Evolutionary conservation across 1,140 invertebrate species (phyloP).

Genomic region (Plectrocnemia conspersa): DNA sequence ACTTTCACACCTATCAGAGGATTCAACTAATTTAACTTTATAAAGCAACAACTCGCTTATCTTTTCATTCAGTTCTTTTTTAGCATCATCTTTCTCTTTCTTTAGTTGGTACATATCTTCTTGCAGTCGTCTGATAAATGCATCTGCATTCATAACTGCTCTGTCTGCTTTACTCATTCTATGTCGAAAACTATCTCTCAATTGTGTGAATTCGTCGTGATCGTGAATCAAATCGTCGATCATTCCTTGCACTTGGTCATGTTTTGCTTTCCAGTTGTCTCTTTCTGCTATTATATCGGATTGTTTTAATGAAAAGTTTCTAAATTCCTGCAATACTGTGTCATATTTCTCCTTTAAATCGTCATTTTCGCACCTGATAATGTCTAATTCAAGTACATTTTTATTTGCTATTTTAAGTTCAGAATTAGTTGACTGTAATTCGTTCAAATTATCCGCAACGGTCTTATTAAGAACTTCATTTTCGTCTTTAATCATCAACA

Average conservation of each 20-base stretch:
- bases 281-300: no score
- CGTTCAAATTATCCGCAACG: no score
- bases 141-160: slow-evolving; percentile 25
- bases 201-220: slow-evolving; percentile 35
- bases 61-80: slow-evolving; percentile 30
- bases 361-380: slow-evolving; percentile 40
- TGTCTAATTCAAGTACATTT: no score
- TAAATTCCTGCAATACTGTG: slow-evolving; percentile 42
- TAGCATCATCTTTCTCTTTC: not conserved
- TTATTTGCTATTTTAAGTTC: no score
- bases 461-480: no score
- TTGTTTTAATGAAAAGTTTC: slow-evolving; percentile 30
- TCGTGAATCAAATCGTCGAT: slow-evolving; percentile 49
- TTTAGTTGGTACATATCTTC: slow-evolving; percentile 7
- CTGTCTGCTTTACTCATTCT: slow-evolving; percentile 38
- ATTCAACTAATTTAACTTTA: no score
- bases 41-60: no score
- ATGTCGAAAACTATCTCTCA: slow-evolving; percentile 37
- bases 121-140: not conserved
- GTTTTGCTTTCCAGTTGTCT: no score
- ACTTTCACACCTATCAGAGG: slow-evolving; percentile 14
- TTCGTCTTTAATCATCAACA: no score
- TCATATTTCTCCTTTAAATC: slow-evolving; percentile 41
- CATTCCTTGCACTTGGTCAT: no score
- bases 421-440: no score